Base-by-base conservation (phyloP, 1,140 invertebrate genomes). In the Calliphora vicina region DNA sequence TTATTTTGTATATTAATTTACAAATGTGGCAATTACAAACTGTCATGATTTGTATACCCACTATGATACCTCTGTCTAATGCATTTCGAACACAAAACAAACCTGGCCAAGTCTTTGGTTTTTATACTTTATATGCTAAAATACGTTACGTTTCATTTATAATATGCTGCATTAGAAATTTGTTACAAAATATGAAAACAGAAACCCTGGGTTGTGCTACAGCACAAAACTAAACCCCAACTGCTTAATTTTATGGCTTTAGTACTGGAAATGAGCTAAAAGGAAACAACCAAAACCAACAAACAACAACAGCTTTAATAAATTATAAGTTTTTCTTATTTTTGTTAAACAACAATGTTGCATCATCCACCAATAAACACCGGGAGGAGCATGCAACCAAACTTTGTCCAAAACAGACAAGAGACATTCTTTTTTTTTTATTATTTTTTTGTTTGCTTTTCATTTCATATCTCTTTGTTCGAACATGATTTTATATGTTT, bases 11-110 rank as follows among this genome's bases (percentile, higher is more conserved):
- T 67, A 67, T 67, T 67, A 67, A 67, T 67, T 67, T 67, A 67
- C 61, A 67, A 67, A 67, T 67, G 61, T 67, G 61, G 61, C 61
- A 67, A 67, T 67, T 67, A 67, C 61, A 67, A 67, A 67, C 61
- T 67, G 61, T 67, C 61, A 67, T 67, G 61, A 67, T 67, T 67
- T 67, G 61, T 67, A 67, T 67, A 23, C 61, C 61, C 61, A 67
- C 61, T 67, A 67, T 67, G 61, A 67, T 67, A 67, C 45, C 0
- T 23, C 61, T n/a, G 17, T 50, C 35, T 35, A n/a, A n/a, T 43
- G 5, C 42, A 43, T 43, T 6, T 50, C 45, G 8, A 13, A 8
- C 35, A 15, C 13, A 50, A 15, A 17, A 4, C 17, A 50, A 17
- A 50, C 45, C 45, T 17, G 45, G 45, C 45, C 35, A 0, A 35